Conservation (phyloP, 2,888 invertebrate species). For the Dryobota labecula region DNA sequence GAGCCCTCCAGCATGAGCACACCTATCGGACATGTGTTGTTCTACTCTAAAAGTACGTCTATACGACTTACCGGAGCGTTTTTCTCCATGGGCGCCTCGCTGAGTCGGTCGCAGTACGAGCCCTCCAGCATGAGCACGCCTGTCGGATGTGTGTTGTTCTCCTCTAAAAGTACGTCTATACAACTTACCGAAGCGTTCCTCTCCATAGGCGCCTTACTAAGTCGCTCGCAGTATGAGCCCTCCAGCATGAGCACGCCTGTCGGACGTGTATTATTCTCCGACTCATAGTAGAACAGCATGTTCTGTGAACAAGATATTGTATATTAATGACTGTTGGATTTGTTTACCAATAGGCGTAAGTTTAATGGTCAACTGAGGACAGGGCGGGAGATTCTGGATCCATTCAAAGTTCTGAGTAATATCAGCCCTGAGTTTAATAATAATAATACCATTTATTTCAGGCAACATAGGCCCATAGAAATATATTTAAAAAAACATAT, state of each 20-base stretch:
- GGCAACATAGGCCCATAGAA: too few relatives aligned
- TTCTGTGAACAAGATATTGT: conserved; percentile 91
- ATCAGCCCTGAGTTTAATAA: too few relatives aligned
- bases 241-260: conserved; percentile 96
- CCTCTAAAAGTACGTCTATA: conserved; percentile 94
- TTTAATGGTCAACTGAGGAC: not conserved
- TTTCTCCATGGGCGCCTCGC: conserved; percentile 90
- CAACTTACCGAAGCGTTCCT: conserved; percentile 82
- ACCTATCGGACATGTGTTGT: not conserved
- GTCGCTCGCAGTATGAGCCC: conserved; percentile 96
- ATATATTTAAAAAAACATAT: too few relatives aligned
- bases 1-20: conserved; percentile 92
- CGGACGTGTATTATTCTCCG: conserved; percentile 94
- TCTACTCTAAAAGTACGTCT: not conserved
- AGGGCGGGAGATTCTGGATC: not conserved
- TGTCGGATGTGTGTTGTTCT: conserved; percentile 94
- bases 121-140: conserved; percentile 97
- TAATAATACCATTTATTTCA: too few relatives aligned
- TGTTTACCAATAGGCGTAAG: too few relatives aligned
- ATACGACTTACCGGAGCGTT: conserved; percentile 81
- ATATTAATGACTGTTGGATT: not conserved
- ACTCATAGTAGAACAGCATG: conserved; percentile 97
- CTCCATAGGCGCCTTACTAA: conserved; percentile 91
- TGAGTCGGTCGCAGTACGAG: conserved; percentile 95
- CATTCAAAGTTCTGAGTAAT: not conserved